Evolutionary conservation across 2,888 invertebrate genomes (phyloP).

Genomic region (Tortricodes alternella): DNA sequence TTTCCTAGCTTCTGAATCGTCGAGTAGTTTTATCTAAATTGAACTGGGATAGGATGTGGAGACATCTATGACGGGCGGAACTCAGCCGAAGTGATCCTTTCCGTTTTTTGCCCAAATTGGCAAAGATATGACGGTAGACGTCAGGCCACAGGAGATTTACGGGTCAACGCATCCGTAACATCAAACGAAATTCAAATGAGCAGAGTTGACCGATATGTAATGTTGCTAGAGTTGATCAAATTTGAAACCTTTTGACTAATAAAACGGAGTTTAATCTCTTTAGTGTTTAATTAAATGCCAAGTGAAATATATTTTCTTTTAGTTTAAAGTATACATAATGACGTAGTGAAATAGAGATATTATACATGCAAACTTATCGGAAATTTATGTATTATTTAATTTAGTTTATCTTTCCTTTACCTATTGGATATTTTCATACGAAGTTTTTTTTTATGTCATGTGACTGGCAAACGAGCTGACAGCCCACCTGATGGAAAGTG

Average conservation of each 20-base stretch:
- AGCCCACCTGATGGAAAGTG: too few species aligned
- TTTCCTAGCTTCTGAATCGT: slow-evolving; percentile 2
- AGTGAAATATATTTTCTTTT: too few species aligned
- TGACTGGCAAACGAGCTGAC: too few species aligned
- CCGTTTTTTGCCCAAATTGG: slow-evolving; percentile 18
- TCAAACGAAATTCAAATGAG: slow-evolving; percentile 16
- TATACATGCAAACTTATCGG: too few species aligned
- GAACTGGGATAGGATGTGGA: slow-evolving; percentile 11
- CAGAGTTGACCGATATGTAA: neutral
- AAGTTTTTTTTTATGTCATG: too few species aligned
- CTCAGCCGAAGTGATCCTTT: slow-evolving; percentile 5
- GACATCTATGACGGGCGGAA: slow-evolving; percentile 17
- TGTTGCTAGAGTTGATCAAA: neutral
- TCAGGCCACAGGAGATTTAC: slow-evolving; percentile 1
- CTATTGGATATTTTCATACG: too few species aligned
- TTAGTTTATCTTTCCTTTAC: too few species aligned
- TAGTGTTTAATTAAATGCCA: neutral
- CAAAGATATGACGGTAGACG: neutral
- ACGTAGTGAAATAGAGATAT: too few species aligned
- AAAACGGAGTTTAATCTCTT: neutral
- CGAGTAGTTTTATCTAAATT: slow-evolving; percentile 28
- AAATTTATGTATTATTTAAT: too few species aligned
- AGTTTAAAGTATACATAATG: too few species aligned
- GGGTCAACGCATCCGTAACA: slow-evolving; percentile 9
- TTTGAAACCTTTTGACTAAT: too few species aligned